These are phyloP conservation scores for Gnathonemus longibarbis DNA, from an alignment of 2,113 vertebrate genomes.

Conservation along the genomic window DNA sequence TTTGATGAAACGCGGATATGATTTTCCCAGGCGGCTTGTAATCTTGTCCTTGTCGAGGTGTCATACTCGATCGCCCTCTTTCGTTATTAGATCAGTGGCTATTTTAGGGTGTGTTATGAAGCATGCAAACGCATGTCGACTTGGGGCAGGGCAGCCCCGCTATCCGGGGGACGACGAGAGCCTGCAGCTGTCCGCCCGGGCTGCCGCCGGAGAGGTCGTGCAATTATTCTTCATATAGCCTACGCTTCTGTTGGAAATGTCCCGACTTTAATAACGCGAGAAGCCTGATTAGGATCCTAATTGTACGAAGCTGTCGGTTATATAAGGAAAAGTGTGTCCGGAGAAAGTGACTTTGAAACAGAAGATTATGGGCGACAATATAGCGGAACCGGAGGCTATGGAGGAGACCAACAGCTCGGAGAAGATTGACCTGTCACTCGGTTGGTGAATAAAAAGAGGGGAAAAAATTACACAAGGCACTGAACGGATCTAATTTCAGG, in stretches of 20 bases:
- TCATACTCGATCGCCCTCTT: neutral
- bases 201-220: neutral
- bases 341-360: neutral
- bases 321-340: neutral
- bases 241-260: neutral
- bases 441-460: constrained; percentile 24
- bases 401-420: constrained; percentile 26
- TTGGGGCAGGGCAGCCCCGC: constrained; percentile 24
- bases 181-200: neutral
- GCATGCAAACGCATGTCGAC: constrained; percentile 16
- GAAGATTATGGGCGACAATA: constrained; percentile 36
- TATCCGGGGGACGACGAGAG: neutral
- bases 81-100: constrained; percentile 21
- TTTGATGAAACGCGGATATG: neutral
- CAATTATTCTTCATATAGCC: neutral
- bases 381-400: constrained; percentile 16
- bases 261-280: neutral
- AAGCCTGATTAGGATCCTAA: neutral
- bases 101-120: constrained; percentile 36
- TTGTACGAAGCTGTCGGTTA: neutral
- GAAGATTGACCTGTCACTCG: constrained; percentile 50
- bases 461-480: neutral
- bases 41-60: neutral
- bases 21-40: neutral
- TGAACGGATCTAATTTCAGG: neutral